These are phyloP conservation scores for Cygnus buccinator DNA, from an alignment of 2,113 vertebrate genomes.

Conservation along the genomic window DNA sequence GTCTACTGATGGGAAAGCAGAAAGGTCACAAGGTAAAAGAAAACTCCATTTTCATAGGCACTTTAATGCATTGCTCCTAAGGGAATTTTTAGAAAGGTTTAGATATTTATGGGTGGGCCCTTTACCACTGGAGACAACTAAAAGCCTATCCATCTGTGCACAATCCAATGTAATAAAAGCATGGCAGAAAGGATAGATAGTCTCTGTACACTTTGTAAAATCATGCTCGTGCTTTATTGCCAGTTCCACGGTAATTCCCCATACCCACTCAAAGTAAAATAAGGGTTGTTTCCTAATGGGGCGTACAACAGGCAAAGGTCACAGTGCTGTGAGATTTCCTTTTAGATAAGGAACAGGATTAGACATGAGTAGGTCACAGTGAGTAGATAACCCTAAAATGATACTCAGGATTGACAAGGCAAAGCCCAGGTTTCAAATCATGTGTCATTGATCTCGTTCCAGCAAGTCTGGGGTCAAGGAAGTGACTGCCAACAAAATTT, in stretches of 20 bases:
- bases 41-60: conserved; percentile 44
- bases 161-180: conserved; percentile 41
- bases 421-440: background rate
- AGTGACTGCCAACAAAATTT: background rate
- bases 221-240: background rate
- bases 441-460: background rate
- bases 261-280: background rate
- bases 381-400: background rate
- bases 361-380: background rate
- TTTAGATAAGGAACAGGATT: background rate
- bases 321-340: background rate
- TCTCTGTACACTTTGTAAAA: background rate
- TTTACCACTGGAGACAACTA: conserved; percentile 7
- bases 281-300: background rate
- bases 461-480: background rate
- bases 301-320: background rate
- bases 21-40: conserved; percentile 54
- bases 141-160: conserved; percentile 34
- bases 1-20: background rate
- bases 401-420: background rate
- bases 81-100: conserved; percentile 49
- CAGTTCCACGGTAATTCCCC: background rate
- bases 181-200: background rate
- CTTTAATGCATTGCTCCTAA: conserved; percentile 29
- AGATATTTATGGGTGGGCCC: background rate